Conservation (phyloP, 2,888 invertebrate species). For the Caenorhabditis doughertyi region DNA sequence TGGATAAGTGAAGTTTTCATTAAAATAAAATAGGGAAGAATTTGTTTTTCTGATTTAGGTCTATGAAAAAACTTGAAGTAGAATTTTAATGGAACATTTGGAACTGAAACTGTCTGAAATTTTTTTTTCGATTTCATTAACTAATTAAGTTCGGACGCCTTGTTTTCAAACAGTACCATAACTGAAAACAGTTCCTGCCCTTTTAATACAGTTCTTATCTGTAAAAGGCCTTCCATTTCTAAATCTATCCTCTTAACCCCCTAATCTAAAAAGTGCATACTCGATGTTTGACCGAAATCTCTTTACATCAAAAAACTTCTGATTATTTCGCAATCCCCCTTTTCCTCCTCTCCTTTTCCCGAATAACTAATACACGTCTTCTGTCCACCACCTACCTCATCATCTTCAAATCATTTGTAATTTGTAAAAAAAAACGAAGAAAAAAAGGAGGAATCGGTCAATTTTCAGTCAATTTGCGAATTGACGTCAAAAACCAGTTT, state of each 20-base stretch:
- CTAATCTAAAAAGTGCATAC: background rate
- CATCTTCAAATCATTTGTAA: constrained; percentile 19
- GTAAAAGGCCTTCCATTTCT: background rate
- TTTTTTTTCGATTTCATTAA: too few species aligned
- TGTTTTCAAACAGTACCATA: too few species aligned
- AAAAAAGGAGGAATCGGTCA: constrained; percentile 18
- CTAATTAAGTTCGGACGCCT: too few species aligned
- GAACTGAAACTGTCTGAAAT: too few species aligned
- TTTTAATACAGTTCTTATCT: background rate
- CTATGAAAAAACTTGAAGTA: too few species aligned
- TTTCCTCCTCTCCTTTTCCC: background rate
- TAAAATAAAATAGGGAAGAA: too few species aligned
- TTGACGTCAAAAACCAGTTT: constrained; percentile 42
- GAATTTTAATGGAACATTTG: too few species aligned
- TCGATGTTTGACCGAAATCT: constrained; percentile 29
- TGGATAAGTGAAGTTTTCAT: too few species aligned
- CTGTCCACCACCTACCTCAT: background rate
- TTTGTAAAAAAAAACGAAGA: background rate
- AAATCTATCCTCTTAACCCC: background rate
- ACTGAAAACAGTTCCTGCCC: too few species aligned
- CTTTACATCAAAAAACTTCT: constrained; percentile 17
- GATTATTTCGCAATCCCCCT: constrained; percentile 24
- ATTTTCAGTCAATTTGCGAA: background rate
- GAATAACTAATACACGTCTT: too few species aligned
- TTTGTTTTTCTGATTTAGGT: too few species aligned